These are phyloP conservation scores for Toxonevra muliebris DNA, from an alignment of 2,888 invertebrate species.

Conservation along the genomic window DNA sequence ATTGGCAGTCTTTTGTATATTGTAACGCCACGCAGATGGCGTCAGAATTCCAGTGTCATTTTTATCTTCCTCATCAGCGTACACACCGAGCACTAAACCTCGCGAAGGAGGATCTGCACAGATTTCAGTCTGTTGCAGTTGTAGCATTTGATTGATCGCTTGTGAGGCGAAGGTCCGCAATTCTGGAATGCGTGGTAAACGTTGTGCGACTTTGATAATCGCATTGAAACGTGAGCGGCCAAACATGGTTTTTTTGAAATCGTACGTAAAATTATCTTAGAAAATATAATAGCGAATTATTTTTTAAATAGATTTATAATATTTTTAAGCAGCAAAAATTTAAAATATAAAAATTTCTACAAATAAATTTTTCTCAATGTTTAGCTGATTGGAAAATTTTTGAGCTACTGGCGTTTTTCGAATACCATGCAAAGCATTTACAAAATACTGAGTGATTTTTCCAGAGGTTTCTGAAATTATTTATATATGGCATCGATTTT, in stretches of 20 bases:
- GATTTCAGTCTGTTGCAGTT: conserved; percentile 57
- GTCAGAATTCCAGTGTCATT: conserved; percentile 70
- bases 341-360: conserved; percentile 31
- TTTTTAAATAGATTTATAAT: conserved; percentile 24
- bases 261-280: background rate
- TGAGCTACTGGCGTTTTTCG: conserved; percentile 13
- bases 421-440: no score
- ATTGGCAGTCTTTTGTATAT: conserved; percentile 67
- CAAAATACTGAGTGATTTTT: no score
- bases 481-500: no score
- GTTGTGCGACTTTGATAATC: conserved; percentile 19
- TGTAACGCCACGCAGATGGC: conserved; percentile 70
- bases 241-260: conserved; percentile 43
- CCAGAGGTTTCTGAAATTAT: no score
- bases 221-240: conserved; percentile 44
- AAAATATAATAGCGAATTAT: conserved; percentile 31
- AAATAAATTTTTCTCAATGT: conserved; percentile 33
- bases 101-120: conserved; percentile 58
- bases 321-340: conserved; percentile 33
- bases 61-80: conserved; percentile 69
- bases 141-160: conserved; percentile 57
- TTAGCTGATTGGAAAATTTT: conserved; percentile 32
- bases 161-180: conserved; percentile 52
- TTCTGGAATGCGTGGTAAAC: conserved; percentile 12
- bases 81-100: conserved; percentile 73